Evolutionary conservation across 2,888 invertebrate species (phyloP), one percentile per base, ranked within the genome.

Genomic region (Cephalotes varians): DNA sequence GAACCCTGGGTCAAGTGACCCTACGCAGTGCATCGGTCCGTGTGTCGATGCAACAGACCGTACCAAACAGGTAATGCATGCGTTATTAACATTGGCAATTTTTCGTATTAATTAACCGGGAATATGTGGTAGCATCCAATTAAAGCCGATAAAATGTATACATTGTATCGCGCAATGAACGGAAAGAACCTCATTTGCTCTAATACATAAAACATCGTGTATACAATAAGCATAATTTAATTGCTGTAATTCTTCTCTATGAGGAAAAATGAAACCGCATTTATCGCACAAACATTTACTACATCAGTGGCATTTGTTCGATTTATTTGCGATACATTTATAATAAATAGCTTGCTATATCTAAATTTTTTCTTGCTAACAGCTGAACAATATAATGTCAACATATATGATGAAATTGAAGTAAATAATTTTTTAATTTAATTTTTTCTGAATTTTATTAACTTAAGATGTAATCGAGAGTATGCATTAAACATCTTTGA

Each of bases 71-170:
- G 90, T 91, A 91, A 91, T 91, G 90, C 91, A 91, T 91, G 88
- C 87, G 90, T 91, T 91, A 91, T 91, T 92, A 91, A 90, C 92
- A 88, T 86, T 86, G 87, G 86, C 88, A 91, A 88, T 92, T 92
- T 92, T 91, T 92, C 90, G 88, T 88, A 92, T 90, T 90, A 91
- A 92, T 90, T 91, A 91, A 90, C 88, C 84, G 87, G 86, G 87
- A 87, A 89, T 90, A 88, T 88, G 89, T 87, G 84, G 86, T 83
- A 84, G 77, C 83, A 86, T 81, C 86, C 85, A 89, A 91, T 91
- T 90, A 91, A 91, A 90, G 86, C 87, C 86, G 88, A 90, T 90
- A 90, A 90, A 90, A 90, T 89, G 90, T 87, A 86, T 77, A 87
- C 87, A 85, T 85, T 80, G 64, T 7, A 49, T 72, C 69, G 73